Evolutionary conservation across 1,140 invertebrate species (phyloP).

Genomic region (Tetramorium simillimum): DNA sequence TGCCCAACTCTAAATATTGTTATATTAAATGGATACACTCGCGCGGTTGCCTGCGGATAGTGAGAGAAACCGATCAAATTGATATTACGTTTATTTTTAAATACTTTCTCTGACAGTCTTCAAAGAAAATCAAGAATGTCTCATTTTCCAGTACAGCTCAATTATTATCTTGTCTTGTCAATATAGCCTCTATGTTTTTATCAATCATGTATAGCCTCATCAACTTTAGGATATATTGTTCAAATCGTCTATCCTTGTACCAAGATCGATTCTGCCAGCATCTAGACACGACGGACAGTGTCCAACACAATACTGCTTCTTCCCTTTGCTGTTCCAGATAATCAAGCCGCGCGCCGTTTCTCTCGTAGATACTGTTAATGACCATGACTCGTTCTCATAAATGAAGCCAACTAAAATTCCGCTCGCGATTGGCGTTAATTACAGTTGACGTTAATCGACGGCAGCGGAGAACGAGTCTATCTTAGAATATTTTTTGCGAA

Average conservation of each 20-base stretch:
- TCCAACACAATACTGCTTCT: slow-evolving; percentile 27
- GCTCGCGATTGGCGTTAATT: slow-evolving; percentile 9
- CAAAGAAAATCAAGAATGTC: neutral
- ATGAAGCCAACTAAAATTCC: neutral
- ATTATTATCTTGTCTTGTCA: neutral
- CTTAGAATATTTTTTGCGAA: slow-evolving; percentile 50
- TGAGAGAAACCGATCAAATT: slow-evolving; percentile 4
- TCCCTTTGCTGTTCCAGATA: slow-evolving; percentile 19
- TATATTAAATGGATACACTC: neutral
- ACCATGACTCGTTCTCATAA: slow-evolving; percentile 14
- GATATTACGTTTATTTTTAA: neutral
- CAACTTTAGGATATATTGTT: slow-evolving; percentile 2
- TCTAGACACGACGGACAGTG: slow-evolving; percentile 6
- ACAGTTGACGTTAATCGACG: neutral
- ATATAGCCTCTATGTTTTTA: neutral
- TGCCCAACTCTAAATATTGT: slow-evolving; percentile 24
- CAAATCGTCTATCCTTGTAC: neutral
- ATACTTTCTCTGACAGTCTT: neutral
- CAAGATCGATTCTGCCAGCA: slow-evolving; percentile 22
- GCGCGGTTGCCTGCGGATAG: neutral
- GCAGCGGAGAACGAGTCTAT: neutral
- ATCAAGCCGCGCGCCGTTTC: slow-evolving; percentile 12
- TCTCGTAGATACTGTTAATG: slow-evolving; percentile 32
- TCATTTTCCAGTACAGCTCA: neutral
- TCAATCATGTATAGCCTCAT: neutral